These are phyloP conservation scores for Neomonachus schauinslandi DNA, from an alignment of 2,113 vertebrate genomes.

Conservation along the genomic window DNA sequence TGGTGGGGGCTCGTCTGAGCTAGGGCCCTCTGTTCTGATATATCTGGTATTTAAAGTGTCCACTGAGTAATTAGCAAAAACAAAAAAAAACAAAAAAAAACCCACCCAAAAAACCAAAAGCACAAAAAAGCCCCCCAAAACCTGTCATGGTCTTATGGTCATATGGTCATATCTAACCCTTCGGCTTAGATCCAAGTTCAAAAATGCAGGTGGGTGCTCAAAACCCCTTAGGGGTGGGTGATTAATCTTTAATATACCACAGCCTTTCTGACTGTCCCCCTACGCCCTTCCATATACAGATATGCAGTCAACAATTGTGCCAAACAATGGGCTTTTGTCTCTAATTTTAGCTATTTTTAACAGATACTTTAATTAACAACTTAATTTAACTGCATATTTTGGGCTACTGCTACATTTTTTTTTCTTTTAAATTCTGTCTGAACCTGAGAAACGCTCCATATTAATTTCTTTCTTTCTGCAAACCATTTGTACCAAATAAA, in stretches of 20 bases:
- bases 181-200: conserved; percentile 46
- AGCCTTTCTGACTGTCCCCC: conserved; percentile 61
- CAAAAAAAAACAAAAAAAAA: background rate
- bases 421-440: background rate
- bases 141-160: background rate
- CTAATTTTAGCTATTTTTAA: conserved; percentile 69
- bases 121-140: background rate
- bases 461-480: conserved; percentile 28
- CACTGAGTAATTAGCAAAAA: conserved; percentile 7
- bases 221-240: background rate
- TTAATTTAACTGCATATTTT: conserved; percentile 61
- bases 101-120: background rate
- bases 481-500: conserved; percentile 14
- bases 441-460: background rate
- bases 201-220: conserved; percentile 44
- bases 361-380: conserved; percentile 69
- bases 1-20: background rate
- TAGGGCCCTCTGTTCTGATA: background rate
- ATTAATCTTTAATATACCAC: conserved; percentile 63
- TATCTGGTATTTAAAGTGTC: conserved; percentile 27
- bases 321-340: conserved; percentile 48
- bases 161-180: background rate
- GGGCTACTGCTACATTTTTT: conserved; percentile 39
- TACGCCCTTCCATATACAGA: background rate
- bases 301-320: conserved; percentile 36